Evolutionary conservation across 2,113 vertebrate species (phyloP).

Genomic region (Crotophaga sulcirostris): DNA sequence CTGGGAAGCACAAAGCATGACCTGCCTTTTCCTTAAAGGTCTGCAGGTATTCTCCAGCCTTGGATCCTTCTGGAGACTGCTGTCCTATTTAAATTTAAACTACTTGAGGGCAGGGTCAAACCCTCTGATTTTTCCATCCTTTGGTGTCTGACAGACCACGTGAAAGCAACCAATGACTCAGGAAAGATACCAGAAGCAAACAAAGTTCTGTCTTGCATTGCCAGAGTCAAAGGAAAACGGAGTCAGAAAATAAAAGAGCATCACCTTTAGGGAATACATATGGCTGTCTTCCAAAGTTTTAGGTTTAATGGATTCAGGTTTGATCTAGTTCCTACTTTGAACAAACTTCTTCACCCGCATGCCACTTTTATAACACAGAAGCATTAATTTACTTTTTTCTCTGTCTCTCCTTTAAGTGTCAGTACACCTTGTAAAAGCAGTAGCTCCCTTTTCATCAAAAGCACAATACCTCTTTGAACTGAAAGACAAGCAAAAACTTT

Average conservation of each 20-base stretch:
- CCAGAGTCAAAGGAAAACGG: background rate
- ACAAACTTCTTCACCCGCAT: background rate
- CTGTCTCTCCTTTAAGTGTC: background rate
- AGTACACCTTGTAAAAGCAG: background rate
- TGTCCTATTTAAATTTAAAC: background rate
- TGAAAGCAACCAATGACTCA: background rate
- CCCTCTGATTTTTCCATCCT: background rate
- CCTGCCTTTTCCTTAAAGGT: background rate
- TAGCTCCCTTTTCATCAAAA: background rate
- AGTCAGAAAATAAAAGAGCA: background rate
- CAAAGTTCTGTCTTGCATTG: rapidly evolving
- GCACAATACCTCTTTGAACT: background rate
- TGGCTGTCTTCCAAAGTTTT: background rate
- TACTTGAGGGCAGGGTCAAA: background rate
- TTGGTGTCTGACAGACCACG: background rate
- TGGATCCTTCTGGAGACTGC: background rate
- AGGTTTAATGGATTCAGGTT: background rate
- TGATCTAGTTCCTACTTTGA: background rate
- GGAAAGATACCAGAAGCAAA: background rate
- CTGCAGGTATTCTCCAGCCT: background rate
- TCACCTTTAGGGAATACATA: background rate
- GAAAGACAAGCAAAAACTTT: background rate
- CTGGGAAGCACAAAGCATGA: background rate
- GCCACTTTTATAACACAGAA: background rate
- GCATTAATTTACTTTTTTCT: background rate